These are phyloP conservation scores for Sebastes dallii DNA, from an alignment of 2,797 vertebrate species.

Conservation along the genomic window DNA sequence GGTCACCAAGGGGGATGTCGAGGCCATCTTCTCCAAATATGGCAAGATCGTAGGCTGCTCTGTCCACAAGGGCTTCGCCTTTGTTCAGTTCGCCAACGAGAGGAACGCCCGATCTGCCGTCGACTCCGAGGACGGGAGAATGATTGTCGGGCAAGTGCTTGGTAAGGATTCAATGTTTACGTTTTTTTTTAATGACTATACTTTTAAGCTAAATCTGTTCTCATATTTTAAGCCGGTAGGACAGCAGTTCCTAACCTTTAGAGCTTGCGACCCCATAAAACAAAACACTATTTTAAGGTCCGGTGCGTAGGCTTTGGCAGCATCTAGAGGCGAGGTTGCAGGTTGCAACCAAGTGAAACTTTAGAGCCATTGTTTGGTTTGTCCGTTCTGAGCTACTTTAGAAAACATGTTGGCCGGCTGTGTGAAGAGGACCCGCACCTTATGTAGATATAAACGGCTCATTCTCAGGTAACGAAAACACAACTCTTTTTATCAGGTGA, in stretches of 20 bases:
- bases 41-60: conserved; percentile 96
- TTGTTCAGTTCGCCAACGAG: conserved; percentile 92
- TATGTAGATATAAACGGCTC: too few species aligned
- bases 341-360: neutral
- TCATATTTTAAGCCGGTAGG: neutral
- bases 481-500: neutral
- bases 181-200: neutral
- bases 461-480: too few species aligned
- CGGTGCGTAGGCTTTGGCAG: neutral
- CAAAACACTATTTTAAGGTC: neutral
- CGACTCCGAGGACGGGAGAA: conserved; percentile 88
- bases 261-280: neutral
- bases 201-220: neutral
- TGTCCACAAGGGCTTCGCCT: conserved; percentile 95
- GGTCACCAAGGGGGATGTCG: conserved; percentile 94
- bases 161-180: conserved; percentile 71
- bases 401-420: neutral
- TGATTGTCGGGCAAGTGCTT: conserved; percentile 93
- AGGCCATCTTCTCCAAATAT: conserved; percentile 94
- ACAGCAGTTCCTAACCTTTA: neutral
- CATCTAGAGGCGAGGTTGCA: neutral
- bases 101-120: conserved; percentile 90
- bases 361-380: neutral
- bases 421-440: too few species aligned
- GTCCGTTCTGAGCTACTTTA: neutral